Percentiles rank a stretch among this genome's conserved stretches.
Conservation (phyloP, 2,797 vertebrate species). For the Capromys pilorides region DNA sequence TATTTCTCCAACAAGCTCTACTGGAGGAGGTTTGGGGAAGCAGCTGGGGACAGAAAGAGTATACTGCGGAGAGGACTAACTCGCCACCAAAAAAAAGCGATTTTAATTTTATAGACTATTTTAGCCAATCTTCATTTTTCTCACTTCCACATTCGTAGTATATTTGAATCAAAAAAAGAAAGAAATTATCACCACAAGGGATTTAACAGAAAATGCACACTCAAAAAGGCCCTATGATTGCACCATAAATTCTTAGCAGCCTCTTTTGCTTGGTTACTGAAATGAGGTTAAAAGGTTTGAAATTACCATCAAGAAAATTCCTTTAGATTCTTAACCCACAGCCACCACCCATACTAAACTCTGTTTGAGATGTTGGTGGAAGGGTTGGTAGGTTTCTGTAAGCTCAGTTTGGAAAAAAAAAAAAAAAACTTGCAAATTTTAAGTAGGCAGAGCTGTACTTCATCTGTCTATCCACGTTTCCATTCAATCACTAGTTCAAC, state of each 20-base stretch:
- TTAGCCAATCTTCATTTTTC: neutral
- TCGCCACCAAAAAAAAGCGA: neutral
- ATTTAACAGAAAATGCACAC: conserved; percentile 9
- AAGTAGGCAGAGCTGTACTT: neutral
- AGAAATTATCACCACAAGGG: neutral
- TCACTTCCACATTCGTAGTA: neutral
- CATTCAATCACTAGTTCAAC: neutral
- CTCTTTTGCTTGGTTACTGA: neutral
- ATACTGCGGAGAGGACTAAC: neutral
- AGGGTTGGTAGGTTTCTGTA: neutral
- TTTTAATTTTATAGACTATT: neutral
- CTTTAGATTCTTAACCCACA: conserved; percentile 7
- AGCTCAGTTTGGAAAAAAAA: neutral
- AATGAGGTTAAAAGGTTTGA: neutral
- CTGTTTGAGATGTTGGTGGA: neutral
- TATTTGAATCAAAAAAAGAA: conserved; percentile 36
- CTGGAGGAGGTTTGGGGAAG: neutral
- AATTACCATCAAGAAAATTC: neutral
- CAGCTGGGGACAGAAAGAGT: neutral
- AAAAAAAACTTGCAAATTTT: neutral
- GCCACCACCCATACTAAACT: neutral
- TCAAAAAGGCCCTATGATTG: neutral
- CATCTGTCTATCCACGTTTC: neutral
- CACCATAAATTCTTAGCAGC: neutral
- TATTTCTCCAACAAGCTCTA: neutral